phyloP scores from a whole-genome alignment of 1,140 invertebrate genomes.

The Aethina tumida region DNA sequence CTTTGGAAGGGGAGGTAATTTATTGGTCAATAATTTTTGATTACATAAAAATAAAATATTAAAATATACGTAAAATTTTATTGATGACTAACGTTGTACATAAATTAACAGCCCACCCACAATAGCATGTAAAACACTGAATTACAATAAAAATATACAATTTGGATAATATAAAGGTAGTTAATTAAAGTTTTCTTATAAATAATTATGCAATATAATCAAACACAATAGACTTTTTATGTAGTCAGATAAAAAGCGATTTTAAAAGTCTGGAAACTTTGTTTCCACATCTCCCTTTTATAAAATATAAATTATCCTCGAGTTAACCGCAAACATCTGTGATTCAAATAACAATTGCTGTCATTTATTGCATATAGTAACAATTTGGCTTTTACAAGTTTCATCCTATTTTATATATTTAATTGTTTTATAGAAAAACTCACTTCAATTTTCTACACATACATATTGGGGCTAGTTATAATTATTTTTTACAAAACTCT shows the following conservation, averaged over 20 bases:
- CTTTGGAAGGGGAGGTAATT: no score
- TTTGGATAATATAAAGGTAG: not conserved
- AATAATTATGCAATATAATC: not conserved
- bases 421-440: conserved; percentile 5
- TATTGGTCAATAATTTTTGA: no score
- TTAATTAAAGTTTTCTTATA: not conserved
- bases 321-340: conserved; percentile 8
- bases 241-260: not conserved
- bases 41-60: no score
- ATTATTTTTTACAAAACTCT: conserved; percentile 1
- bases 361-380: conserved; percentile 9
- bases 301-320: conserved; percentile 4
- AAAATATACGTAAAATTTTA: conserved; percentile 7
- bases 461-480: conserved; percentile 7
- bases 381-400: conserved; percentile 5
- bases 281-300: not conserved
- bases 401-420: conserved; percentile 7
- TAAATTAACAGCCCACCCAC: conserved; percentile 1
- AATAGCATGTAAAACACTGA: conserved; percentile 7
- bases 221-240: not conserved
- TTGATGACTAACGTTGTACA: conserved; percentile 5
- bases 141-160: conserved; percentile 8
- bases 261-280: not conserved
- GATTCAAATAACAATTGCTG: conserved; percentile 9
- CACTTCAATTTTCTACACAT: conserved; percentile 1